These are phyloP conservation scores for Microchirus variegatus DNA, from an alignment of 2,797 vertebrate species.

Conservation along the genomic window DNA sequence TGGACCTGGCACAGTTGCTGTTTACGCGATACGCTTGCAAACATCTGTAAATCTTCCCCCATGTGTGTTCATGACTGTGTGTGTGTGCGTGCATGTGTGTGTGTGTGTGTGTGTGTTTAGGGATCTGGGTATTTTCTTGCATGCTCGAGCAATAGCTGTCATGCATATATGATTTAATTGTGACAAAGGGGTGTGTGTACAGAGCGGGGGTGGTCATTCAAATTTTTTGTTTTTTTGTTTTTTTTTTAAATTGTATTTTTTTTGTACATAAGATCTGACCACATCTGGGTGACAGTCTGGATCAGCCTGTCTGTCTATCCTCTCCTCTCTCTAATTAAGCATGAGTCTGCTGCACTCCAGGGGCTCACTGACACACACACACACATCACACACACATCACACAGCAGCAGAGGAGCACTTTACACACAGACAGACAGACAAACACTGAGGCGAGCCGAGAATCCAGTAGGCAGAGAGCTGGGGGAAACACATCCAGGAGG, in stretches of 20 bases:
- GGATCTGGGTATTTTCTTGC: conserved; percentile 17
- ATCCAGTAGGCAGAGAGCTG: conserved; percentile 11
- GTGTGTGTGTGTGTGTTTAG: not conserved
- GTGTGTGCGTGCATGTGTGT: not conserved
- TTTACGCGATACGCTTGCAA: not conserved
- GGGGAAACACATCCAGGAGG: conserved; percentile 31
- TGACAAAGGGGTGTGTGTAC: not conserved
- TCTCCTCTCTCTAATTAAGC: conserved; percentile 53
- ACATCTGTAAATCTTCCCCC: not conserved
- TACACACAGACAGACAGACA: conserved; percentile 15
- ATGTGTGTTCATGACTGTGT: not conserved
- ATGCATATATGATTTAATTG: conserved; percentile 12
- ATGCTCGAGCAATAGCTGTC: conserved; percentile 6
- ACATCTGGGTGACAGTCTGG: conserved; percentile 53
- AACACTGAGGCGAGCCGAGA: conserved; percentile 4
- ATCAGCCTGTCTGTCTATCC: conserved; percentile 44
- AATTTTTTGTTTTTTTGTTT: not conserved
- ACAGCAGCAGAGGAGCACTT: not conserved
- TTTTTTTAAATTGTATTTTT: conserved; percentile 10
- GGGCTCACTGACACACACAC: conserved; percentile 24
- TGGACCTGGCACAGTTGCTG: too few relatives aligned
- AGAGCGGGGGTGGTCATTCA: conserved; percentile 14
- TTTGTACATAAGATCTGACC: conserved; percentile 43
- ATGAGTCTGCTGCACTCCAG: conserved; percentile 36
- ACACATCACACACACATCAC: conserved; percentile 19